Evolutionary conservation across 2,113 vertebrate genomes (phyloP).

Genomic region (Haplochromis burtoni): DNA sequence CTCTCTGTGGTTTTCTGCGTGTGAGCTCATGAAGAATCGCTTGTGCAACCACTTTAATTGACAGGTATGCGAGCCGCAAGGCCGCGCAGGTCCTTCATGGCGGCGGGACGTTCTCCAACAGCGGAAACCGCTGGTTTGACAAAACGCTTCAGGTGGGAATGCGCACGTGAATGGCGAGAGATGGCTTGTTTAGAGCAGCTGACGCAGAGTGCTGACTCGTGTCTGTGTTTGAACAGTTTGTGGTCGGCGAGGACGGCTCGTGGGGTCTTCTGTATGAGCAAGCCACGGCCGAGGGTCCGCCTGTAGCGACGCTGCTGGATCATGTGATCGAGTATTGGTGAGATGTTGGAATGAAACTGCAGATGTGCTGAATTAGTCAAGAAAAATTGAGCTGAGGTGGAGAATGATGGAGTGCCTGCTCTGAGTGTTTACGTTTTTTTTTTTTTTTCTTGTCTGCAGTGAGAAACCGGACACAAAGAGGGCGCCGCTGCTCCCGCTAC

Average conservation of each 20-base stretch:
- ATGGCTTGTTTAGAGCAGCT: background rate
- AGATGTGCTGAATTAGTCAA: background rate
- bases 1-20: background rate
- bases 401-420: background rate
- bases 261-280: constrained; percentile 82
- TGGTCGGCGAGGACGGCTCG: constrained; percentile 80
- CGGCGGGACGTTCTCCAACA: constrained; percentile 81
- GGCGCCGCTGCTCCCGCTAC: constrained; percentile 71
- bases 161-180: fast-evolving
- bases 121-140: constrained; percentile 85
- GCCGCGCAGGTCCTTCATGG: constrained; percentile 81
- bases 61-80: constrained; percentile 76
- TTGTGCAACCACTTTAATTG: constrained; percentile 8
- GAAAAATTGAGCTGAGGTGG: background rate
- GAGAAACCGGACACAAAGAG: constrained; percentile 69
- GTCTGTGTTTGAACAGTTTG: constrained; percentile 62
- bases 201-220: background rate
- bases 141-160: constrained; percentile 77
- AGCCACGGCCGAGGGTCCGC: constrained; percentile 76
- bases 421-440: background rate
- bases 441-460: constrained; percentile 37
- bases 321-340: constrained; percentile 78
- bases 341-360: background rate
- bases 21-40: background rate
- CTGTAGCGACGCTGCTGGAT: constrained; percentile 72